Evolutionary conservation across 35 echinoderm and acorn worm species (phyloP).

Genomic region (Stichopus chloronotus): DNA sequence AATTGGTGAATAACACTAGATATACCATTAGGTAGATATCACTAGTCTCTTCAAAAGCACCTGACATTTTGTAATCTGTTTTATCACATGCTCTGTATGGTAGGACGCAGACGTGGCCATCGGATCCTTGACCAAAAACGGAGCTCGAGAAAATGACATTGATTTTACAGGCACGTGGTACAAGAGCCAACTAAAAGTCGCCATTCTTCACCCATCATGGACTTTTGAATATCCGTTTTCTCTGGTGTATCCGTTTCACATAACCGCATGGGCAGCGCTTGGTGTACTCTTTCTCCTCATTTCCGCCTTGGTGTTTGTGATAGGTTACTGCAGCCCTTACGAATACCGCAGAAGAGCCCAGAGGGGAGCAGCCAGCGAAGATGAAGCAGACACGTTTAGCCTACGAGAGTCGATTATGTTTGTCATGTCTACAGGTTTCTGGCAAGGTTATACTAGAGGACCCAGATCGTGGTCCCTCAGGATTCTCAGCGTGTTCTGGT

Average conservation of each 20-base stretch:
- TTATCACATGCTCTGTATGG: background rate
- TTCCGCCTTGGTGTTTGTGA: constrained; percentile 38
- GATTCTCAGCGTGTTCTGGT: constrained; percentile 74
- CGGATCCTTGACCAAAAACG: constrained; percentile 68
- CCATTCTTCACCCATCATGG: constrained; percentile 75
- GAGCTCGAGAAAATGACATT: constrained; percentile 68
- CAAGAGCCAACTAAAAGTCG: constrained; percentile 65
- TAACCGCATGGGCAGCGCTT: constrained; percentile 73
- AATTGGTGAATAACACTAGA: no score
- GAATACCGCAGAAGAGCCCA: constrained; percentile 62
- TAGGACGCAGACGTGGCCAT: constrained; percentile 90
- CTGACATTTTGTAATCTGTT: background rate
- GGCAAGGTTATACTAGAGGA: constrained; percentile 68
- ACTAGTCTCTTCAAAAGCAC: no score
- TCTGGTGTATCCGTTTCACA: constrained; percentile 66
- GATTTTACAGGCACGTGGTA: constrained; percentile 71
- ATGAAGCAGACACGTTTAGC: constrained; percentile 64
- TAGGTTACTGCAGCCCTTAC: constrained; percentile 65
- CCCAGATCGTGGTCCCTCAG: constrained; percentile 72
- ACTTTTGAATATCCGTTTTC: constrained; percentile 77
- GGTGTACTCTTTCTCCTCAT: constrained; percentile 65
- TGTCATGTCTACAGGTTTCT: constrained; percentile 53
- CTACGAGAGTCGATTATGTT: constrained; percentile 64
- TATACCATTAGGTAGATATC: no score
- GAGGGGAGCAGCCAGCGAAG: constrained; percentile 63